Conservation (phyloP, 1,140 invertebrate species). For the Ephestia elutella region DNA sequence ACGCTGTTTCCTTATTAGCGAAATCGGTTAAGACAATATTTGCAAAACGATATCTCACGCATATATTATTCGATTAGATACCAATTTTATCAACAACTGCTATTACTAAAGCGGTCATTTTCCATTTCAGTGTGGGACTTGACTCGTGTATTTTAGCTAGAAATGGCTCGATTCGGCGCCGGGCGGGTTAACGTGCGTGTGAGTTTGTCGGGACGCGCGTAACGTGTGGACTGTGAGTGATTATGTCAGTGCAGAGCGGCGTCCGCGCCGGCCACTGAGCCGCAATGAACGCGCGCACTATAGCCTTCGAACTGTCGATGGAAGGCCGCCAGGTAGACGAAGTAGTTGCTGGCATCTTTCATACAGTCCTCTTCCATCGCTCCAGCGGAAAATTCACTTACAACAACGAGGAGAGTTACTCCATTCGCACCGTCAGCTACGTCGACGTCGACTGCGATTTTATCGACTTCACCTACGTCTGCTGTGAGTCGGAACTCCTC, state of each 20-base stretch:
- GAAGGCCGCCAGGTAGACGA: conserved; percentile 96
- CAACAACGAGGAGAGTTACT: conserved; percentile 94
- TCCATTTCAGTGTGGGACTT: conserved; percentile 66
- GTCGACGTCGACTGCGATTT: conserved; percentile 98
- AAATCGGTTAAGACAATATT: conserved; percentile 1
- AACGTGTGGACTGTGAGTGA: conserved; percentile 29
- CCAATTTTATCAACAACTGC: neutral
- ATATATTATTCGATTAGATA: neutral
- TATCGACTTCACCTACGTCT: conserved; percentile 97
- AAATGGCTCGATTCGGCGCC: conserved; percentile 45
- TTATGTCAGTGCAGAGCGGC: conserved; percentile 42
- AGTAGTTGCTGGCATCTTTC: conserved; percentile 94
- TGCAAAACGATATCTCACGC: neutral
- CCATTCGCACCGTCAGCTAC: conserved; percentile 94
- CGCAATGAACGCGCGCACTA: conserved; percentile 91
- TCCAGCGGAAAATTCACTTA: conserved; percentile 96
- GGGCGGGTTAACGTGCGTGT: conserved; percentile 16
- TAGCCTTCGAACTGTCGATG: conserved; percentile 90
- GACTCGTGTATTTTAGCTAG: conserved; percentile 44
- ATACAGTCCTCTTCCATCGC: conserved; percentile 95
- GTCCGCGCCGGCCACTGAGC: conserved; percentile 46
- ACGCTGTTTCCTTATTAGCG: neutral
- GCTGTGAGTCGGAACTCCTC: conserved; percentile 88
- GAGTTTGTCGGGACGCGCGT: conserved; percentile 24
- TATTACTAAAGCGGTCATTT: conserved; percentile 41